Conservation (phyloP, 2,113 vertebrate species). For the Jaculus jaculus region DNA sequence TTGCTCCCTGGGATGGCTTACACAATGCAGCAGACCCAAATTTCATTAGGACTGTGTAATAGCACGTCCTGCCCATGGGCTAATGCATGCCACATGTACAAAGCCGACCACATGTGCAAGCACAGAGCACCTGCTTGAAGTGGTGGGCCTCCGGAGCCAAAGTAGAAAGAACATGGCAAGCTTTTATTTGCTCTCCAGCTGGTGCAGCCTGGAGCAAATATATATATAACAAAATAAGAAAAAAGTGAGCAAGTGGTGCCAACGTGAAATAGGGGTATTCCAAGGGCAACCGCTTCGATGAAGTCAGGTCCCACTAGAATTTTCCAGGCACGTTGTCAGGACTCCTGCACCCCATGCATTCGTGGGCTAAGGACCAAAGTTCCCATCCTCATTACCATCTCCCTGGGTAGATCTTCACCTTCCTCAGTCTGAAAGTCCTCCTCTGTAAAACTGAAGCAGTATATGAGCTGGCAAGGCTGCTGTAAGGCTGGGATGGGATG, state of each 20-base stretch:
- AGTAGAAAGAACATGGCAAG: background rate
- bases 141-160: background rate
- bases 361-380: background rate
- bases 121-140: constrained; percentile 56
- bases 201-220: background rate
- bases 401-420: background rate
- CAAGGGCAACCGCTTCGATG: background rate
- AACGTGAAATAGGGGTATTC: background rate
- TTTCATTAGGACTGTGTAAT: constrained; percentile 69
- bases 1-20: constrained; percentile 16
- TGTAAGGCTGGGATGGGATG: background rate
- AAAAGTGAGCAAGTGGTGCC: background rate
- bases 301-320: background rate
- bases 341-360: background rate
- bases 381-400: background rate
- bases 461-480: too few relatives aligned
- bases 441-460: background rate
- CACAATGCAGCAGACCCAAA: constrained; percentile 17
- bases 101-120: constrained; percentile 19
- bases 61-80: constrained; percentile 24
- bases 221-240: background rate
- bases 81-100: constrained; percentile 64
- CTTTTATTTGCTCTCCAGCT: background rate
- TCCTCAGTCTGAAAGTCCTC: background rate
- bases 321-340: background rate